Evolutionary conservation across 2,797 vertebrate genomes (phyloP).

Genomic region (Malurus leucopterus): DNA sequence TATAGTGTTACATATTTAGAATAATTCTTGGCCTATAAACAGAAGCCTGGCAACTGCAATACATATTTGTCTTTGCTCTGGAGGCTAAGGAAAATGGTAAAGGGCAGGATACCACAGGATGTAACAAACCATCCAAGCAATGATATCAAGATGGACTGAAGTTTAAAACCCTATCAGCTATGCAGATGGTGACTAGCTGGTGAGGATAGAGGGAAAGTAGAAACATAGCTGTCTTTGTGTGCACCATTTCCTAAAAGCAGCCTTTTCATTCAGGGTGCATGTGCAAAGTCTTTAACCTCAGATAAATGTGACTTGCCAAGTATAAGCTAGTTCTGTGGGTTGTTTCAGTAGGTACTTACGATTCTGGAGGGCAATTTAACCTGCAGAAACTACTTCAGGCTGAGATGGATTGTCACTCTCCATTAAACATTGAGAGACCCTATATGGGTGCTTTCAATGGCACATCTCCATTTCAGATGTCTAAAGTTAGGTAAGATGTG

Average conservation of each 20-base stretch:
- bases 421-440: background rate
- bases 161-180: background rate
- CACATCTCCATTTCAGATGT: background rate
- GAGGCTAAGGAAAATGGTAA: background rate
- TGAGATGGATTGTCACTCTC: background rate
- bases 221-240: rapidly evolving
- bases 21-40: slow-evolving; percentile 23
- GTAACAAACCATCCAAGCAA: background rate
- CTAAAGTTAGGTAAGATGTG: background rate
- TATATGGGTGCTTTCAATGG: background rate
- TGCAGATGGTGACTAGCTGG: background rate
- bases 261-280: background rate
- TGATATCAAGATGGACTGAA: background rate
- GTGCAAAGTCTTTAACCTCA: background rate
- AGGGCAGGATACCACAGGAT: background rate
- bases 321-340: background rate
- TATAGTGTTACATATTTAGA: slow-evolving; percentile 21
- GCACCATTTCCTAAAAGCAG: background rate
- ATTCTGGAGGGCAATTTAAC: background rate
- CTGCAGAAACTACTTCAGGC: background rate
- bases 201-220: background rate
- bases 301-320: rapidly evolving
- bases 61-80: background rate
- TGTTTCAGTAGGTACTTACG: background rate
- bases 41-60: background rate